These are phyloP conservation scores for Oligia fasciuncula DNA, from an alignment of 2,888 invertebrate genomes.

Conservation along the genomic window DNA sequence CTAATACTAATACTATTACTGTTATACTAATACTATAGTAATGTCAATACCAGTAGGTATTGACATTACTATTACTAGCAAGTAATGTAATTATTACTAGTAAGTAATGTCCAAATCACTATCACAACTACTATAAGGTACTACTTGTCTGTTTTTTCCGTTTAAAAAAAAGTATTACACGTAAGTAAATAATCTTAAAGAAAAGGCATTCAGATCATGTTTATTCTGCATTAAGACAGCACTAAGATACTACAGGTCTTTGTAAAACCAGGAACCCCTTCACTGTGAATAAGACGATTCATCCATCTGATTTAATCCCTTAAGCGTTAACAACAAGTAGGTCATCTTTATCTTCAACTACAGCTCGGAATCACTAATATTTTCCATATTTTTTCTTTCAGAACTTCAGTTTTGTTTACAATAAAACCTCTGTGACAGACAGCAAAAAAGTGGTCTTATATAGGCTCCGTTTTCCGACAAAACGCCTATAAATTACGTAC, in stretches of 20 bases:
- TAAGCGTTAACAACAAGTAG: constrained; percentile 10
- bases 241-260: not conserved
- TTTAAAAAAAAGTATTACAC: not conserved
- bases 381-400: not conserved
- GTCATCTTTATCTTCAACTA: not conserved
- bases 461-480: not conserved
- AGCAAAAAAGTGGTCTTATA: not conserved
- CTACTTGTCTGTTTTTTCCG: no score
- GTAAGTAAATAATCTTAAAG: not conserved
- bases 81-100: no score
- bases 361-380: not conserved
- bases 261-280: constrained; percentile 15
- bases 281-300: constrained; percentile 30
- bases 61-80: no score
- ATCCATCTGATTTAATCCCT: constrained; percentile 38
- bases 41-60: no score
- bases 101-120: not conserved
- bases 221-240: constrained; percentile 7
- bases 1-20: no score
- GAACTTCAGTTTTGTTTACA: not conserved
- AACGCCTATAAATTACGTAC: constrained; percentile 3
- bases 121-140: no score
- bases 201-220: not conserved
- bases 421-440: not conserved
- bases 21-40: no score